phyloP scores from a whole-genome alignment of 2,113 vertebrate species.

The Neolamprologus kungweensis region DNA sequence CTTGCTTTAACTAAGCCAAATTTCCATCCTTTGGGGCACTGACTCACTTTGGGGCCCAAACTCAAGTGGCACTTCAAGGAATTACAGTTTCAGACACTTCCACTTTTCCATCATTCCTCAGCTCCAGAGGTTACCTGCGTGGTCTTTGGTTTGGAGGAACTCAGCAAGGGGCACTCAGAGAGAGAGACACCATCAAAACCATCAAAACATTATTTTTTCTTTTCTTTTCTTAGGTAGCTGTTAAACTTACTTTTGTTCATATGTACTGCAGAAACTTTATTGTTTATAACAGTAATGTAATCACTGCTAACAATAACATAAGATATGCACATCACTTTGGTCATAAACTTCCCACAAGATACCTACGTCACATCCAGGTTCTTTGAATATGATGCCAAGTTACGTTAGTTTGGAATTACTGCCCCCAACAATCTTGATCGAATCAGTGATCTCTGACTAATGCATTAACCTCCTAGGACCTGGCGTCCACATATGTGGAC shows the following conservation, averaged over 20 bases:
- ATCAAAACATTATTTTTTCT: background rate
- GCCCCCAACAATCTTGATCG: background rate
- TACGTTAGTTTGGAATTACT: background rate
- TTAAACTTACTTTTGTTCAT: rapidly evolving
- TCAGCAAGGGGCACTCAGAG: background rate
- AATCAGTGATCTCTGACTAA: background rate
- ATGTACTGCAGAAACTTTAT: background rate
- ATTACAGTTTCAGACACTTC: background rate
- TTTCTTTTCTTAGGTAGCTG: background rate
- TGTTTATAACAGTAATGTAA: background rate
- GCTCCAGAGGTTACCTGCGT: background rate
- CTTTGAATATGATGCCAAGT: background rate
- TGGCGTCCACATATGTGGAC: background rate
- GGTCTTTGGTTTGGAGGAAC: background rate
- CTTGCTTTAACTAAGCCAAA: background rate
- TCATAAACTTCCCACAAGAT: background rate
- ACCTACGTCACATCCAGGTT: background rate
- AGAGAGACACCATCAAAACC: background rate
- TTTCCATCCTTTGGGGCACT: background rate
- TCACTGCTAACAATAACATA: background rate
- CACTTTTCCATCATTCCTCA: background rate
- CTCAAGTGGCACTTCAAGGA: background rate
- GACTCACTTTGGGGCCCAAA: background rate
- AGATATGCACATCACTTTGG: background rate
- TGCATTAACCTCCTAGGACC: background rate